These are phyloP conservation scores for Drosophila guanche DNA, from an alignment of 1,140 invertebrate species.

Conservation along the genomic window DNA sequence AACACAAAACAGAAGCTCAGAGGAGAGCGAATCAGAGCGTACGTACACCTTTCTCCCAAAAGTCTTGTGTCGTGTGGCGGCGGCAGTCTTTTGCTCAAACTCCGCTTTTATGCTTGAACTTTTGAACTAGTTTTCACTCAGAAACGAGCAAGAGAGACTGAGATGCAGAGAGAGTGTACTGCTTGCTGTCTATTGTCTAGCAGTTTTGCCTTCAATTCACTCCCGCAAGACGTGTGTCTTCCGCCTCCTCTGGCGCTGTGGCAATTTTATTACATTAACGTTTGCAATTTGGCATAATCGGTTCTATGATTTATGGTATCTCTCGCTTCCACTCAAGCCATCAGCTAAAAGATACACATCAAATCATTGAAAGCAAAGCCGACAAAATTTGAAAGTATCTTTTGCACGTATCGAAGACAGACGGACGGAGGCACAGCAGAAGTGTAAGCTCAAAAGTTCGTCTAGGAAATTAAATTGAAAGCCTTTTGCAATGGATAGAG, in stretches of 20 bases:
- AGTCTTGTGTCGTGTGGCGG: conserved; percentile 5
- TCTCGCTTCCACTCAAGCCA: conserved; percentile 1
- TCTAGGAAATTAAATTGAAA: conserved; percentile 77
- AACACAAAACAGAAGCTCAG: conserved; percentile 31
- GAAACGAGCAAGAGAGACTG: conserved; percentile 25
- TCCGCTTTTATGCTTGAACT: conserved; percentile 65
- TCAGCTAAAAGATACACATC: conserved; percentile 42
- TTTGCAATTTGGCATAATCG: conserved; percentile 52
- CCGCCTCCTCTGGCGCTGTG: not conserved
- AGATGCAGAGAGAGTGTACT: not conserved
- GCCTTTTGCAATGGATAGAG: conserved; percentile 37
- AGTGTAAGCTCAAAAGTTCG: conserved; percentile 67
- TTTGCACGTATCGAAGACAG: not conserved
- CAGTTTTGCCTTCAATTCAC: conserved; percentile 30
- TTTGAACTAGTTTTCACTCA: conserved; percentile 73
- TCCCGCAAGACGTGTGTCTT: conserved; percentile 35
- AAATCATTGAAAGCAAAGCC: conserved; percentile 29
- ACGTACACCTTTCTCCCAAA: conserved; percentile 57
- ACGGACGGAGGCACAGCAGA: conserved; percentile 28
- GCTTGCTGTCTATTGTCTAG: conserved; percentile 37
- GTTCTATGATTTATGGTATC: conserved; percentile 54
- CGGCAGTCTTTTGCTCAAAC: conserved; percentile 43
- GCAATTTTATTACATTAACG: conserved; percentile 60
- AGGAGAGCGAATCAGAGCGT: conserved; percentile 4
- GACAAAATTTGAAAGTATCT: conserved; percentile 41